phyloP scores from a whole-genome alignment of 1,140 invertebrate genomes.

The Pararge aegeria region DNA sequence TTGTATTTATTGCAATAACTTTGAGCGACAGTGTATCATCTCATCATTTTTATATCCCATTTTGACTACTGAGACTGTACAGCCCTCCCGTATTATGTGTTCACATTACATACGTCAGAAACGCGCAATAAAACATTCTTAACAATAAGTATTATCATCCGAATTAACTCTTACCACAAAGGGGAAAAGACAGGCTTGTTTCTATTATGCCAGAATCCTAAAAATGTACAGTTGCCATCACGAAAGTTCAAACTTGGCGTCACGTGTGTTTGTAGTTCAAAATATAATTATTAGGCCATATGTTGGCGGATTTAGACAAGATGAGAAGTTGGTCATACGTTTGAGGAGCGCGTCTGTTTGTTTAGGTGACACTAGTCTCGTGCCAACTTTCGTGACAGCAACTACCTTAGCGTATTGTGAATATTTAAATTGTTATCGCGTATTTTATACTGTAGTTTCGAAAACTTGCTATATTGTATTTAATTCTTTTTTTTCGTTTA shows the following conservation, averaged over 20 bases:
- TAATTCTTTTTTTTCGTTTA: constrained; percentile 33
- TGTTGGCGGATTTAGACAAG: neutral
- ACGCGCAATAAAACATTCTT: constrained; percentile 14
- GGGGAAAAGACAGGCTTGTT: neutral
- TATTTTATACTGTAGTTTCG: constrained; percentile 17
- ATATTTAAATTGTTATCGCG: constrained; percentile 12
- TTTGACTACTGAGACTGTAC: constrained; percentile 49
- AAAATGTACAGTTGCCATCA: neutral
- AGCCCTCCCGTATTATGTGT: constrained; percentile 43
- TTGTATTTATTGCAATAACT: neutral
- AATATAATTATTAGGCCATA: neutral
- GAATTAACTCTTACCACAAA: constrained; percentile 13
- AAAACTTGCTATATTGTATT: constrained; percentile 3
- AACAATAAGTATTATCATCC: constrained; percentile 8
- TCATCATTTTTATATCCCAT: neutral
- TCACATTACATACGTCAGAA: constrained; percentile 14
- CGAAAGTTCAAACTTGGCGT: neutral
- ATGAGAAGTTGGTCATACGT: no score
- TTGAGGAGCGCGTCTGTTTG: no score
- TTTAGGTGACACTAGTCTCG: neutral
- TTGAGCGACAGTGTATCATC: constrained; percentile 24
- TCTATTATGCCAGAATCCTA: neutral
- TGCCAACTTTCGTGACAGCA: neutral
- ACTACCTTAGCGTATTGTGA: constrained; percentile 6
- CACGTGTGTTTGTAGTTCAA: neutral